Evolutionary conservation across 1,140 invertebrate genomes (phyloP), one percentile per base, ranked within the genome.

Genomic region (Euura saliciscinereae): DNA sequence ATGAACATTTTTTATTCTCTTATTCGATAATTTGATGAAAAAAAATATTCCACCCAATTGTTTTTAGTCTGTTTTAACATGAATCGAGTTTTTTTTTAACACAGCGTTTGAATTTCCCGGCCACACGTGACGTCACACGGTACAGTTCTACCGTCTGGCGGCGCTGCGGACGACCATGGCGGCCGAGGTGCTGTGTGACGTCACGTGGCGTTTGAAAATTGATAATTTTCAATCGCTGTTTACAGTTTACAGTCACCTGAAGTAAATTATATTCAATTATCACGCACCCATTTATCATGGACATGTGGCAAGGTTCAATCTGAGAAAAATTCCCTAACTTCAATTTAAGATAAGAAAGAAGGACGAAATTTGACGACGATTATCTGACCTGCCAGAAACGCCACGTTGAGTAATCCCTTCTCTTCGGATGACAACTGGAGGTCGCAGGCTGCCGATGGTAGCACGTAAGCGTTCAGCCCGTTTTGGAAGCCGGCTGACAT

Each of bases 401-500:
- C 85, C 73, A 90, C 89, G 70, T 91, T 91, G 65, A 91, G 82
- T 0, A 89, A 78, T 0, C 90, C 90, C 66, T 90, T 88, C 73
- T 90, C 83, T 46, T 88, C 86, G 0, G 89, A 90, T 3, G 85
- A 83, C 2, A 91, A 82, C 3, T 87, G 71, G 4, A 91, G 82
- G 71, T 91, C 90, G 68, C 90, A 91, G 66, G 87, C 82, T 2
- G 88, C 87, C 42, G 88, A 89, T 6, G 91, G 87, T 46, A 91
- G 71, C 46, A 89, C 87, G 73, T 91, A 92, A 0, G 90, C 90
- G 76, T 89, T 90, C 1, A 91, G 82, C 42, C 88, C 90, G 81
- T 91, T 91, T 82, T 92, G 88, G 11, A 90, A 88, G 28, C 91
- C 91, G 6, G 85, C 88, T 3, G 89, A 87, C 68, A 91, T 78